phyloP scores from a whole-genome alignment of 2,113 vertebrate species.

The Antidorcas marsupialis region DNA sequence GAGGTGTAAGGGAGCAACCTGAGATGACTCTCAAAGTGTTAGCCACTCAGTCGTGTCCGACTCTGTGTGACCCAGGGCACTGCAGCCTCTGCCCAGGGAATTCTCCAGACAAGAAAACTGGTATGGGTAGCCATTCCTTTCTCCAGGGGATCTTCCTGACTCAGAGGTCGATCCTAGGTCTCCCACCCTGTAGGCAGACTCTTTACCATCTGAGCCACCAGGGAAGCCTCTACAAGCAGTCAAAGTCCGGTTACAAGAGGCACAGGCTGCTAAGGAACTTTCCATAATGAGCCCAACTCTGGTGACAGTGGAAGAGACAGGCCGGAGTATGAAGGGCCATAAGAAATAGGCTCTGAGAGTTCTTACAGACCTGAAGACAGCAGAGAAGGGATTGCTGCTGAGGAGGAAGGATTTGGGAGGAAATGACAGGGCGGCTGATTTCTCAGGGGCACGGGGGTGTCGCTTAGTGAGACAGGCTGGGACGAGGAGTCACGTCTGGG shows the following conservation, averaged over 20 bases:
- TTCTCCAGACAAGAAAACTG: background rate
- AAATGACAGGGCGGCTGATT: background rate
- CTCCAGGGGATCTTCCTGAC: background rate
- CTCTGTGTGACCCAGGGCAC: background rate
- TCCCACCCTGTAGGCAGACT: background rate
- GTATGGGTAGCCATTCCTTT: background rate
- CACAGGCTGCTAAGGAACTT: background rate
- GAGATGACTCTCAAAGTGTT: background rate
- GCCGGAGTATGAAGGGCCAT: background rate
- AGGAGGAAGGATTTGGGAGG: background rate
- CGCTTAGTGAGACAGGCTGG: background rate
- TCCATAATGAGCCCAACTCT: accelerated
- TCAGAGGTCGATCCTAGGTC: background rate
- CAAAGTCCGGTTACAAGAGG: background rate
- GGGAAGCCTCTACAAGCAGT: background rate
- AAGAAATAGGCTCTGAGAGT: background rate
- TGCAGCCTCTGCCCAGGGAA: background rate
- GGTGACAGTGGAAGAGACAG: background rate
- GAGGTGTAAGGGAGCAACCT: background rate
- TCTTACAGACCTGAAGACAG: background rate
- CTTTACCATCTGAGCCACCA: background rate
- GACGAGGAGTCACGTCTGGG: background rate
- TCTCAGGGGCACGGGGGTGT: background rate
- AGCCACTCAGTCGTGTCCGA: background rate
- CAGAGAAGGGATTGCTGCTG: background rate